Percentiles rank a stretch among this genome's conserved stretches.
phyloP scores from a whole-genome alignment of 2,113 vertebrate genomes.

The Chrysochloris asiatica region DNA sequence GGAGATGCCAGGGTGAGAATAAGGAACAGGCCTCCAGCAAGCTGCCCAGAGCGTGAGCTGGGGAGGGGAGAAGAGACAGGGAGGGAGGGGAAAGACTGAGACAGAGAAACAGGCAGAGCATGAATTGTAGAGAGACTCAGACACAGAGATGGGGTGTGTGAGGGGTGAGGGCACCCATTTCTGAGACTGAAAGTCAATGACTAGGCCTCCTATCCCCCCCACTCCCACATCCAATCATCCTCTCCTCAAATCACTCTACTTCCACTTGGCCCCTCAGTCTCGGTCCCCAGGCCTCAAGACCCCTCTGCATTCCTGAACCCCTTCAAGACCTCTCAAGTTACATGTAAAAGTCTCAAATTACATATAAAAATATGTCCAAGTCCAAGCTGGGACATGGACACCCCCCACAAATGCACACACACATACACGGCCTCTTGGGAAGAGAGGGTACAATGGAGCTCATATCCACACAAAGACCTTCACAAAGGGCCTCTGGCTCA shows the following conservation, averaged over 20 bases:
- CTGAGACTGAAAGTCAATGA: background rate
- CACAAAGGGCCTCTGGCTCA: constrained; percentile 64
- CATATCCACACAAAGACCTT: constrained; percentile 67
- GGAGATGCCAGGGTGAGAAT: background rate
- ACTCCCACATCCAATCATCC: background rate
- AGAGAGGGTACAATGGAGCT: constrained; percentile 52
- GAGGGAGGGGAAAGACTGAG: background rate
- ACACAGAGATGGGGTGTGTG: background rate
- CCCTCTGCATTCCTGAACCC: no score
- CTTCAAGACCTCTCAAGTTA: background rate
- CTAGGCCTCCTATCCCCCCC: no score
- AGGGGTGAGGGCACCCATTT: background rate
- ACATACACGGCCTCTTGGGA: constrained; percentile 31
- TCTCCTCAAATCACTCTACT: background rate
- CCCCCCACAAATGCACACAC: background rate
- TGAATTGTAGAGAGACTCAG: background rate
- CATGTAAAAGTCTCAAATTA: background rate
- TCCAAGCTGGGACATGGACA: background rate
- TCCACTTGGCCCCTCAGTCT: background rate
- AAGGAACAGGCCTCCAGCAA: background rate
- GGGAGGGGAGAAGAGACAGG: no score
- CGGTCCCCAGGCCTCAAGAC: background rate
- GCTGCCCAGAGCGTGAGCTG: background rate
- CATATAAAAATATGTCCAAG: background rate
- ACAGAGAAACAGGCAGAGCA: no score